Base-by-base conservation (phyloP, 1,140 invertebrate genomes). In the Scaptomyza hsui region DNA sequence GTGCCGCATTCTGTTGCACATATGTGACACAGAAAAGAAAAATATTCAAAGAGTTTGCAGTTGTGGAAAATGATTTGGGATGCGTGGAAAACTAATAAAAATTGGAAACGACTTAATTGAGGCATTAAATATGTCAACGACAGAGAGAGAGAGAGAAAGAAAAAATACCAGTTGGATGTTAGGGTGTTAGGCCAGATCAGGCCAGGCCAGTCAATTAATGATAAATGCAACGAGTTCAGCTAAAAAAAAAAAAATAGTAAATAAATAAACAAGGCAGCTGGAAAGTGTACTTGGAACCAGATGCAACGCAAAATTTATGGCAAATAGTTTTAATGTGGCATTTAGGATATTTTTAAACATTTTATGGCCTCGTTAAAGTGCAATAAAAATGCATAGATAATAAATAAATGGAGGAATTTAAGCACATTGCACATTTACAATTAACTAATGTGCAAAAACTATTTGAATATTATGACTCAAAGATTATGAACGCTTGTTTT, bases 11-110 rank as follows among this genome's bases (percentile, higher is more conserved):
- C 39, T 49, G 16, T 18, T 45, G 52, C 41, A 56, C 41, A 35
- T 32, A 47, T 47, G 16, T 52, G 41, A 26, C 18, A 9, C 35
- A n/a, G n/a, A 42, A 29, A 35, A 1, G 16, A 21, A 21, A 32
- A 24, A 26, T 13, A n/a, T 26, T 29, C 26, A 13, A 29, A 32
- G 15, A 29, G 24, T 13, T 41, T 26, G 51, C 37, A 53, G 49
- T 39, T 55, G 24, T 51, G 60, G 19, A 42, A 48, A 41, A 48
- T 68, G 48, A 47, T 21, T 60, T 67, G 9, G 64, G 41, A 51
- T 73, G 56, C 56, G 57, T 69, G 56, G 52, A 63, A 73, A 70
- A 70, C 67, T 63, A 70, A 74, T 70, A 74, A 64, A 69, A 71
- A 69, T 49, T 71, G 35, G 51, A 35, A 71, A 64, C 60, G 53